Evolutionary conservation across 2,888 invertebrate genomes (phyloP).

Genomic region (Leucophenga montana): DNA sequence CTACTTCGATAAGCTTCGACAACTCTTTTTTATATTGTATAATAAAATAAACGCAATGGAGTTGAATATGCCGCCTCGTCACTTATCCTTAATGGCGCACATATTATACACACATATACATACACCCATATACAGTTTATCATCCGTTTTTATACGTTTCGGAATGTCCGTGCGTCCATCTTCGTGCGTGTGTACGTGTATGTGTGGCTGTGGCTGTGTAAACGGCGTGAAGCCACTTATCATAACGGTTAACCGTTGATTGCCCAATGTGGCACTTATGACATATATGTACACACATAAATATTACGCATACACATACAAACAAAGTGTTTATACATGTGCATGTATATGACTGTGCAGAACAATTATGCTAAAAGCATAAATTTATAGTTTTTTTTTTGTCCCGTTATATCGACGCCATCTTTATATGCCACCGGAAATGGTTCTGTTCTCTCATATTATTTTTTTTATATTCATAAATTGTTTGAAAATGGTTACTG

Average conservation of each 20-base stretch:
- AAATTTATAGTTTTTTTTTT: conserved; percentile 21
- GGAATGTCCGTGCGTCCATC: not conserved
- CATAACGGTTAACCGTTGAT: conserved; percentile 55
- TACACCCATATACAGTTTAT: conserved; percentile 5
- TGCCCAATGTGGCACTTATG: conserved; percentile 7
- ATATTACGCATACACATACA: conserved; percentile 32
- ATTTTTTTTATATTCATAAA: no score
- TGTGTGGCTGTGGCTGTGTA: conserved; percentile 19
- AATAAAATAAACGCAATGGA: not conserved
- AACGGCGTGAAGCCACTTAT: conserved; percentile 52
- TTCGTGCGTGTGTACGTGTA: not conserved
- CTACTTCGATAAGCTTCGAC: not conserved
- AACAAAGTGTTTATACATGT: conserved; percentile 10
- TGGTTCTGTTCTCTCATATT: no score
- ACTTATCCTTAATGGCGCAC: conserved; percentile 21
- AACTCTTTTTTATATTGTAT: not conserved
- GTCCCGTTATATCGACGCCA: not conserved
- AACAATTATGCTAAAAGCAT: conserved; percentile 28
- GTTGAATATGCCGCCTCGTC: not conserved
- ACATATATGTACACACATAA: conserved; percentile 29
- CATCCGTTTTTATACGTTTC: conserved; percentile 1
- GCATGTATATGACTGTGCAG: conserved; percentile 2
- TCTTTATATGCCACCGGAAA: no score
- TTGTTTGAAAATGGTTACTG: no score
- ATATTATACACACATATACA: not conserved